Conservation (phyloP, 2,113 vertebrate species). For the Ailurus styani region DNA sequence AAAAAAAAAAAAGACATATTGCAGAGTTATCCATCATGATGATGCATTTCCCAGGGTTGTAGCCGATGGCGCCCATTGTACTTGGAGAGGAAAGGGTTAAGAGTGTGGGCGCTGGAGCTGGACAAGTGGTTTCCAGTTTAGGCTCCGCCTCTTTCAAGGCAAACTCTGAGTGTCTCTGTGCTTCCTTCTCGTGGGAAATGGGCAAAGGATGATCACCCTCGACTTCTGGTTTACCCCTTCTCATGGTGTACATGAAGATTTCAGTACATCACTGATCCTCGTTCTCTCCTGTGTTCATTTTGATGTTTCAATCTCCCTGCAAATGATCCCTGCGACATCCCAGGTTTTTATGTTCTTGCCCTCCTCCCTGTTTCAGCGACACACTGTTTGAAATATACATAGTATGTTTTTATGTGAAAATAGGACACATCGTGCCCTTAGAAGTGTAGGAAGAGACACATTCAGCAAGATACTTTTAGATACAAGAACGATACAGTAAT, state of each 20-base stretch:
- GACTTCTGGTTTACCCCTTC: background rate
- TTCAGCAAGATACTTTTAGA: background rate
- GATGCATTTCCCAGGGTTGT: background rate
- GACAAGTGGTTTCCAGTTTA: no score
- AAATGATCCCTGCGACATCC: no score
- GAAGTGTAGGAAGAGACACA: background rate
- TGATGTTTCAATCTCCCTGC: background rate
- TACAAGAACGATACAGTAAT: background rate
- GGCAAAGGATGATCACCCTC: fast-evolving
- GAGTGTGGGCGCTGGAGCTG: background rate
- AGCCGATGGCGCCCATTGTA: fast-evolving
- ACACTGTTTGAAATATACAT: background rate
- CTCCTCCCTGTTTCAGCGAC: background rate
- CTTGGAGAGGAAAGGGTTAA: background rate
- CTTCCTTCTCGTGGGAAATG: background rate
- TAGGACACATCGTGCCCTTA: background rate
- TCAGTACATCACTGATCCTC: background rate
- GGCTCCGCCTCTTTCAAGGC: background rate
- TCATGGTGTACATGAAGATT: no score
- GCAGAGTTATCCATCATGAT: background rate
- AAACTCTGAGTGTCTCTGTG: no score
- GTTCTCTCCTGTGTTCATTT: background rate
- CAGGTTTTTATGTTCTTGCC: background rate
- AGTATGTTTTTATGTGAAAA: background rate
- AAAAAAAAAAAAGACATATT: no score